These are phyloP conservation scores for Urocolius indicus DNA, from an alignment of 2,113 vertebrate species.

Conservation along the genomic window DNA sequence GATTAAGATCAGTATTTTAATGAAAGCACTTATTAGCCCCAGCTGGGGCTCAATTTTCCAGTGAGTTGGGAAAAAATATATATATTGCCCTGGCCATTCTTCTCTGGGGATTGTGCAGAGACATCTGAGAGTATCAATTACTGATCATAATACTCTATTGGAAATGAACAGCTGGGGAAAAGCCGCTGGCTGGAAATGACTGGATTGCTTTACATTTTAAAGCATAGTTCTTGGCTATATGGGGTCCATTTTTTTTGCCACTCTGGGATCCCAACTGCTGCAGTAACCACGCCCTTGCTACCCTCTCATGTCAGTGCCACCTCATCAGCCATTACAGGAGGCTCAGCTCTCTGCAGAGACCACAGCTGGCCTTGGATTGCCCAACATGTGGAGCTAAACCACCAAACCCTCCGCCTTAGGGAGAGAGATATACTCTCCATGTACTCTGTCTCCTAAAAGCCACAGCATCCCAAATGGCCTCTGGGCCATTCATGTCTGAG, in stretches of 20 bases:
- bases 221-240: background rate
- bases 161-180: slow-evolving; percentile 67
- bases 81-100: slow-evolving; percentile 67
- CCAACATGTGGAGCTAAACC: rapidly evolving
- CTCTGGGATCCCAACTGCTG: background rate
- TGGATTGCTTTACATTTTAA: slow-evolving; percentile 51
- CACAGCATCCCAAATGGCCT: background rate
- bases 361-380: background rate
- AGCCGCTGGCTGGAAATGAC: slow-evolving; percentile 8
- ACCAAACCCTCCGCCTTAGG: background rate
- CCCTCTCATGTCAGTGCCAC: background rate
- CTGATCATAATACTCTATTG: slow-evolving; percentile 69
- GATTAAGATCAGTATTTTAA: slow-evolving; percentile 71
- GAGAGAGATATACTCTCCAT: rapidly evolving
- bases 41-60: slow-evolving; percentile 76
- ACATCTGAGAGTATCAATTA: slow-evolving; percentile 72
- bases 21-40: slow-evolving; percentile 79
- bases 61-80: slow-evolving; percentile 69
- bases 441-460: background rate
- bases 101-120: slow-evolving; percentile 62
- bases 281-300: background rate
- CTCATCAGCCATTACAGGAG: background rate
- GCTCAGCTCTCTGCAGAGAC: background rate
- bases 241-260: background rate
- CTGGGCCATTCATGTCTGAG: no score